Evolutionary conservation across 2,797 vertebrate genomes (phyloP).

Genomic region (Huso huso): DNA sequence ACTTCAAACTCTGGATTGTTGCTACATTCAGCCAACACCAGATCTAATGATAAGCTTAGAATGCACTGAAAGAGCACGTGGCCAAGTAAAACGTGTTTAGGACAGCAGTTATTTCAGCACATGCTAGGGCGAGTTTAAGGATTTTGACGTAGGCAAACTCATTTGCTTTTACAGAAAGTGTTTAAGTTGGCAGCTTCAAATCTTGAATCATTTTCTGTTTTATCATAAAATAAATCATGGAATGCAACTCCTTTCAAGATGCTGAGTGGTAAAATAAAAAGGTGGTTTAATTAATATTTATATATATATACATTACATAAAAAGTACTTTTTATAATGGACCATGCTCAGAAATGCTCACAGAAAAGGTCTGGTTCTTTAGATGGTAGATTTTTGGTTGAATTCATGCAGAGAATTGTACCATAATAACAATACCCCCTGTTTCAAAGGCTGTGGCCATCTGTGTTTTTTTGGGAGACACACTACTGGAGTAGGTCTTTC

Average conservation of each 20-base stretch:
- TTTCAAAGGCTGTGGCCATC: slow-evolving; percentile 16
- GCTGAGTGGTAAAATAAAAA: too few relatives aligned
- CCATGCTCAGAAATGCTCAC: too few relatives aligned
- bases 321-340: too few relatives aligned
- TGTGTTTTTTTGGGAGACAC: slow-evolving; percentile 17
- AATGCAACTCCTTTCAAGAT: too few relatives aligned
- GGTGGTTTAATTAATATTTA: too few relatives aligned
- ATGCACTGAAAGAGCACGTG: neutral
- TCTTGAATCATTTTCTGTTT: neutral
- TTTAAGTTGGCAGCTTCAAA: neutral
- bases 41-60: neutral
- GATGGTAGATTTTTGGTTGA: neutral
- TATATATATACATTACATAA: too few relatives aligned
- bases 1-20: neutral
- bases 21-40: neutral
- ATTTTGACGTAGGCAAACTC: neutral
- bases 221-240: too few relatives aligned
- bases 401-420: slow-evolving; percentile 15
- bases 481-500: slow-evolving; percentile 3
- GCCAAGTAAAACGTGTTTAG: neutral
- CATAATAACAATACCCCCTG: slow-evolving; percentile 20
- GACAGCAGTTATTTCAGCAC: neutral
- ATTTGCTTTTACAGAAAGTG: neutral
- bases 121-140: neutral
- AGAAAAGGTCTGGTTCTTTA: too few relatives aligned